Conservation (phyloP, 1,140 invertebrate genomes). For the Ostrea edulis region DNA sequence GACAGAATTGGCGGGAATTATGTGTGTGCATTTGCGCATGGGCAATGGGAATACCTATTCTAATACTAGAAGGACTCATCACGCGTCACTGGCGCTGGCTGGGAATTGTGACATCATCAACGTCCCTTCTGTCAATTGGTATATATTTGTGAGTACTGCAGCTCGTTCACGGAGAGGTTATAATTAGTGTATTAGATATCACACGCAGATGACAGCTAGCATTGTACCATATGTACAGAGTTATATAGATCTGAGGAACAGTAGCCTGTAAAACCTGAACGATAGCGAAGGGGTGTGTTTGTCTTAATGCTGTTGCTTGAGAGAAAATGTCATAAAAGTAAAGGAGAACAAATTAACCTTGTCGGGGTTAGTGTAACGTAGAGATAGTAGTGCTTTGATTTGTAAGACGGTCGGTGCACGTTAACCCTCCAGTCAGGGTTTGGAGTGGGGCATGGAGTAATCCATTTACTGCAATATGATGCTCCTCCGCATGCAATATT, state of each 20-base stretch:
- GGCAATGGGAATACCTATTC: conserved; percentile 64
- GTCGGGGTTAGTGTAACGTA: neutral
- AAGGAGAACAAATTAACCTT: neutral
- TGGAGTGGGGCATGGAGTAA: neutral
- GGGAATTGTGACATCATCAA: conserved; percentile 66
- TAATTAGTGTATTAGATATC: no score
- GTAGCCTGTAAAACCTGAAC: neutral
- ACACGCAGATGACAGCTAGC: neutral
- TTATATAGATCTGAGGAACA: neutral
- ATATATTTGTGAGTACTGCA: conserved; percentile 72
- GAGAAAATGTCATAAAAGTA: neutral
- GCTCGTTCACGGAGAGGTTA: neutral
- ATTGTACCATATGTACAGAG: conserved; percentile 7
- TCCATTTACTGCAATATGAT: neutral
- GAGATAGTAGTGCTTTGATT: neutral
- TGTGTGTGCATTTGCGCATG: conserved; percentile 70
- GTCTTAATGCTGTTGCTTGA: neutral
- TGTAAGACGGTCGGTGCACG: neutral
- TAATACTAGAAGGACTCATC: conserved; percentile 66
- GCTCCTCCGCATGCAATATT: neutral
- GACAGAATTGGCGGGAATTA: conserved; percentile 70
- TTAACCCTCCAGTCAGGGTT: neutral
- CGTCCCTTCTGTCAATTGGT: conserved; percentile 66
- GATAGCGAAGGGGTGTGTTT: neutral
- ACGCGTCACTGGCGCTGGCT: conserved; percentile 70